Evolutionary conservation across 2,113 vertebrate genomes (phyloP).

Genomic region (Elanus axillaris): DNA sequence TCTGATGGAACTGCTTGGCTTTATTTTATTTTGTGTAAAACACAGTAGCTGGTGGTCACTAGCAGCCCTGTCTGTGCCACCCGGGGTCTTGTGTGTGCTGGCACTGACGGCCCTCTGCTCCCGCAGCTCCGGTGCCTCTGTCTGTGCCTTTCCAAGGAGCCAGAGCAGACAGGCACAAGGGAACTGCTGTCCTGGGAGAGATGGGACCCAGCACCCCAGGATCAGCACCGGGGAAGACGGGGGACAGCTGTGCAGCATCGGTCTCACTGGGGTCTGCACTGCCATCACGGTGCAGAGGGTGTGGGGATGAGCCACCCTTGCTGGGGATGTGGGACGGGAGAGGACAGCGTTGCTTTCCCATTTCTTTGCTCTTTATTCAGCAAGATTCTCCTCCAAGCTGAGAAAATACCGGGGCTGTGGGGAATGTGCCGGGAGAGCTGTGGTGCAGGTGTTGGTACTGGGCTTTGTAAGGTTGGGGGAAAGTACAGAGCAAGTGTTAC

Average conservation of each 20-base stretch:
- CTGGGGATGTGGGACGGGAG: accelerated
- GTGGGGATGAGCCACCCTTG: background rate
- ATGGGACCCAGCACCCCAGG: background rate
- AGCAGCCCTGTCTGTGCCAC: background rate
- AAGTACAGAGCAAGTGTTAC: no score
- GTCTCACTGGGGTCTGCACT: background rate
- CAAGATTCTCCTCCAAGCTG: background rate
- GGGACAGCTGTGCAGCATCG: accelerated
- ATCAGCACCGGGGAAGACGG: accelerated
- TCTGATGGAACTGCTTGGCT: background rate
- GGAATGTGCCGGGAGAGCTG: background rate
- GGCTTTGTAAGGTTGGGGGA: accelerated
- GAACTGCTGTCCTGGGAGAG: background rate
- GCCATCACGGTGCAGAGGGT: accelerated
- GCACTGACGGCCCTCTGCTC: no score
- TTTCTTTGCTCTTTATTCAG: background rate
- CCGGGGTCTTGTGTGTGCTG: background rate
- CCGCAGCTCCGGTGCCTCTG: accelerated
- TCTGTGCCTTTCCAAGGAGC: background rate
- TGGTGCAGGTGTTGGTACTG: accelerated
- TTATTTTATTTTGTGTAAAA: background rate
- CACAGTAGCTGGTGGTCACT: background rate
- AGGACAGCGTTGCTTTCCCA: background rate
- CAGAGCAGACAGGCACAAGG: background rate
- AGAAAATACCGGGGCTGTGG: accelerated